Evolutionary conservation across 2,888 invertebrate species (phyloP).

Genomic region (Malacosoma neustria): DNA sequence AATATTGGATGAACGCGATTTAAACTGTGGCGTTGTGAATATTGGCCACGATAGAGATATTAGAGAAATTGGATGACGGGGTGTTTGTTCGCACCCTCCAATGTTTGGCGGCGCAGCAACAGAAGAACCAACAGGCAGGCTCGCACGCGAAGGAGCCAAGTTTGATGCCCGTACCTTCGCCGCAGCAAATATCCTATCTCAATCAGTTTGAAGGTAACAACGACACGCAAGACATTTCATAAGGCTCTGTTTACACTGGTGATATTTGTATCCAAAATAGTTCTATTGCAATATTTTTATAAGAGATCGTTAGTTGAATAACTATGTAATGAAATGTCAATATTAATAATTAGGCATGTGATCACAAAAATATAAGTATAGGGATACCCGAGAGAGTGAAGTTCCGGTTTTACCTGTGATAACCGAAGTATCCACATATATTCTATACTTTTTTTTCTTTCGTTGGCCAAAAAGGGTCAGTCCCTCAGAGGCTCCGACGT

Average conservation of each 20-base stretch:
- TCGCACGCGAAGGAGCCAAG: constrained; percentile 85
- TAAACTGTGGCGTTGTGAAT: constrained; percentile 22
- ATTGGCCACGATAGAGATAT: constrained; percentile 54
- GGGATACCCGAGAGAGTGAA: too few relatives aligned
- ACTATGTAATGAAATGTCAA: too few relatives aligned
- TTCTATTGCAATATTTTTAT: too few relatives aligned
- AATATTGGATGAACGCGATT: constrained; percentile 16
- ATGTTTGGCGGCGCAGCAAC: constrained; percentile 69
- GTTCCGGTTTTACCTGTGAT: too few relatives aligned
- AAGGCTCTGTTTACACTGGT: constrained; percentile 23
- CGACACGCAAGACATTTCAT: constrained; percentile 26
- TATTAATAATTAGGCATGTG: too few relatives aligned
- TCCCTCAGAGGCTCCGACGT: too few relatives aligned
- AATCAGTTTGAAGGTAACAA: constrained; percentile 90
- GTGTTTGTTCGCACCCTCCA: constrained; percentile 73
- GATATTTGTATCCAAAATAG: too few relatives aligned
- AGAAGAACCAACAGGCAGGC: constrained; percentile 62
- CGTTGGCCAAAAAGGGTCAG: too few relatives aligned
- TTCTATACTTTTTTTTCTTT: too few relatives aligned
- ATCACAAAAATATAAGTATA: too few relatives aligned
- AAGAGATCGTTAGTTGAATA: too few relatives aligned
- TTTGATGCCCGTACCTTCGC: constrained; percentile 96
- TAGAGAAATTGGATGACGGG: constrained; percentile 69
- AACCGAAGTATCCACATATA: too few relatives aligned
- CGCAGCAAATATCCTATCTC: constrained; percentile 96